These are phyloP conservation scores for Pantala flavescens DNA, from an alignment of 1,140 invertebrate species.

Conservation along the genomic window DNA sequence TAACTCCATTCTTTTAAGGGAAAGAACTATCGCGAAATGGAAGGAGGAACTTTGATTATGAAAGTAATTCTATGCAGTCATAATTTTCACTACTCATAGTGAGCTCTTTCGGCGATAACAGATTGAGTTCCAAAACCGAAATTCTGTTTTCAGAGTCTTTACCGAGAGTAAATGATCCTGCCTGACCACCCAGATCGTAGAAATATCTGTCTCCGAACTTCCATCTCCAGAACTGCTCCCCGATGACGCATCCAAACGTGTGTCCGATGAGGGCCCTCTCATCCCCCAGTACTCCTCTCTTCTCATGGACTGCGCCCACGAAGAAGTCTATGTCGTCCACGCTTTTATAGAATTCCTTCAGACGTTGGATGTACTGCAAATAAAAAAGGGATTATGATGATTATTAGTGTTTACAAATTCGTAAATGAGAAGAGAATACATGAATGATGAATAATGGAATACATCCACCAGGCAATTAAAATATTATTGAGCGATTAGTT, in stretches of 20 bases:
- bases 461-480: too few species aligned
- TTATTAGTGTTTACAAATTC: too few species aligned
- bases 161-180: conserved; percentile 31
- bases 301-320: conserved; percentile 30
- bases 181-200: conserved; percentile 31
- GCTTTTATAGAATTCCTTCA: conserved; percentile 25
- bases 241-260: conserved; percentile 32
- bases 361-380: conserved; percentile 23
- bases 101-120: too few species aligned
- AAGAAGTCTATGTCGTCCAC: conserved; percentile 36
- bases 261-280: conserved; percentile 34
- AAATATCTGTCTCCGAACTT: conserved; percentile 31
- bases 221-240: conserved; percentile 30
- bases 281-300: conserved; percentile 16
- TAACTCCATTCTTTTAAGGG: too few species aligned
- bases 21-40: too few species aligned
- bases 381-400: background rate
- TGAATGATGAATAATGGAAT: too few species aligned
- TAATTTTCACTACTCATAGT: too few species aligned
- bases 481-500: too few species aligned
- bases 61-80: too few species aligned
- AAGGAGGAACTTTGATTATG: too few species aligned
- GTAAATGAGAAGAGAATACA: background rate
- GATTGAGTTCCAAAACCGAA: too few species aligned
- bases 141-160: conserved; percentile 16